A percentile compares a stretch with the other conserved stretches of the same genome.
phyloP scores from a whole-genome alignment of 2,888 invertebrate species.

The Ecliptopera silaceata region DNA sequence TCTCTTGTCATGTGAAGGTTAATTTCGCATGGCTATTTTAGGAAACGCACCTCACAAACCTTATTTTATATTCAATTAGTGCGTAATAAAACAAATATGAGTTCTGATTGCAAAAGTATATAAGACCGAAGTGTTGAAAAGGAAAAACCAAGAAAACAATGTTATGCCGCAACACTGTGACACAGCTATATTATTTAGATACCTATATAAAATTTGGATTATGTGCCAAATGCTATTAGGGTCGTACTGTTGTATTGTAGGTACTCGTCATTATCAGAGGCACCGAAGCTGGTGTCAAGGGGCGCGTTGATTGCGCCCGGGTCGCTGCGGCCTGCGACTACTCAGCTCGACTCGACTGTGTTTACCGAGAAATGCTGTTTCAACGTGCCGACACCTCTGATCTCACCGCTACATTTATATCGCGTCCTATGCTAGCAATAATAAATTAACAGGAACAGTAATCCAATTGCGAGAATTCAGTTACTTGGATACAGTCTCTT shows the following conservation, averaged over 20 bases:
- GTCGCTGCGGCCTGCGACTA: too few relatives aligned
- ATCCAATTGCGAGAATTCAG: conserved; percentile 30
- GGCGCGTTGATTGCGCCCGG: conserved; percentile 64
- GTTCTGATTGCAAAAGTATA: too few relatives aligned
- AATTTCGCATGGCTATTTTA: conserved; percentile 25
- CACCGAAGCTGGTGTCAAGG: conserved; percentile 64
- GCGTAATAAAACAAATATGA: too few relatives aligned
- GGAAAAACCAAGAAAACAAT: background rate
- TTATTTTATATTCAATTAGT: too few relatives aligned
- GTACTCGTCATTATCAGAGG: conserved; percentile 47
- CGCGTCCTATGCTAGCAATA: conserved; percentile 31
- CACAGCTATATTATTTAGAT: background rate
- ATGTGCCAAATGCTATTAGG: conserved; percentile 40
- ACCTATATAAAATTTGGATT: conserved; percentile 30
- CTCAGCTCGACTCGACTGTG: conserved; percentile 47
- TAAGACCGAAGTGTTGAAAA: too few relatives aligned
- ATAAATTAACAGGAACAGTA: conserved; percentile 34
- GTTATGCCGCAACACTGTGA: background rate
- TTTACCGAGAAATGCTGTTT: conserved; percentile 59
- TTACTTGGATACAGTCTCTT: conserved; percentile 26
- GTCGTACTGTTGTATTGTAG: conserved; percentile 14
- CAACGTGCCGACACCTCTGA: conserved; percentile 66
- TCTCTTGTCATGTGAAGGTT: conserved; percentile 52
- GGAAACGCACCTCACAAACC: too few relatives aligned
- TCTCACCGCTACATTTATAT: conserved; percentile 56